Evolutionary conservation across 2,888 invertebrate species (phyloP).

Genomic region (Tryphoninae sp.): DNA sequence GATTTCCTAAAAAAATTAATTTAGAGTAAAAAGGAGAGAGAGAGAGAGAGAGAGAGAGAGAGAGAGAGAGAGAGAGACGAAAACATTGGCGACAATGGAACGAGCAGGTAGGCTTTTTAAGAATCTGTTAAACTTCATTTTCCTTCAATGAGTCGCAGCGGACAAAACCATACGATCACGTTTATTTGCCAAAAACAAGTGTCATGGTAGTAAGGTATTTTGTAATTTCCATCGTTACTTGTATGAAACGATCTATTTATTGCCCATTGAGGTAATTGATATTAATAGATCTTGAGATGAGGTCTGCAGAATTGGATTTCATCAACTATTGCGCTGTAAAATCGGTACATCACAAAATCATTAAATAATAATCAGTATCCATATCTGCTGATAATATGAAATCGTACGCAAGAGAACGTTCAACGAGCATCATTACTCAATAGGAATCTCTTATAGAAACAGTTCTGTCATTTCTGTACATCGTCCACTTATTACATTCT

Average conservation of each 20-base stretch:
- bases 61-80: not conserved
- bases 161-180: constrained; percentile 22
- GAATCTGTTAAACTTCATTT: not conserved
- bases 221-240: constrained; percentile 29
- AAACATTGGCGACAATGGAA: not conserved
- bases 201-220: constrained; percentile 37
- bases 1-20: not conserved
- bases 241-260: constrained; percentile 44
- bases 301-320: not conserved
- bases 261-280: constrained; percentile 44
- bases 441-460: too few species aligned
- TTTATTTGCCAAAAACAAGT: constrained; percentile 35
- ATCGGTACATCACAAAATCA: not conserved
- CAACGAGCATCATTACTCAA: too few species aligned
- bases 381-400: too few species aligned
- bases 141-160: not conserved
- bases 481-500: too few species aligned
- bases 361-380: not conserved
- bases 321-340: not conserved
- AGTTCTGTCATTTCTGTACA: too few species aligned
- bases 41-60: too few species aligned
- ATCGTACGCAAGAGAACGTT: too few species aligned
- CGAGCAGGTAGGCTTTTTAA: not conserved
- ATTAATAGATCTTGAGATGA: constrained; percentile 11
- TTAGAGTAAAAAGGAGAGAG: not conserved